phyloP scores from a whole-genome alignment of 2,888 invertebrate genomes.

The Spodoptera littoralis region DNA sequence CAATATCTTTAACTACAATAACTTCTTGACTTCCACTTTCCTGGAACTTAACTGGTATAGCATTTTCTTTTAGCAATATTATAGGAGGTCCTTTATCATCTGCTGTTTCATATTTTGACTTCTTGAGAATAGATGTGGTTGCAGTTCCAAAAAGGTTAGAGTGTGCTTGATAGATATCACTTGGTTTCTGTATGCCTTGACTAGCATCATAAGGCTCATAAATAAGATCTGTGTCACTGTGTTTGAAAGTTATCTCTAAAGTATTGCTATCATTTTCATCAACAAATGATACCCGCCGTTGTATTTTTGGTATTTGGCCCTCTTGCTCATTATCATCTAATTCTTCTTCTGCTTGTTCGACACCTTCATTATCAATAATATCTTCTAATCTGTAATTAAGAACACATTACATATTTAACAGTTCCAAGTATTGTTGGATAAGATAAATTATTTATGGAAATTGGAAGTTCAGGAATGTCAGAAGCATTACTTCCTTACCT shows the following conservation, averaged over 20 bases:
- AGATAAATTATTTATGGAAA: background rate
- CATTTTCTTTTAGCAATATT: conserved; percentile 16
- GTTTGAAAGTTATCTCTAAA: conserved; percentile 76
- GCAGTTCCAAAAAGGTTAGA: conserved; percentile 66
- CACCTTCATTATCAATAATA: conserved; percentile 68
- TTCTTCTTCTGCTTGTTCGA: conserved; percentile 55
- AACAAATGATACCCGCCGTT: conserved; percentile 79
- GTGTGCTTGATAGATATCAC: conserved; percentile 80
- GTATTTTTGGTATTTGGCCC: conserved; percentile 48
- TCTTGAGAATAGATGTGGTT: conserved; percentile 80
- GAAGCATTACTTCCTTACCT: conserved; percentile 61
- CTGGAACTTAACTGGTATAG: conserved; percentile 17
- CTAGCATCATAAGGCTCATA: conserved; percentile 65
- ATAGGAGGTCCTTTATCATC: background rate
- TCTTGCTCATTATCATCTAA: conserved; percentile 31
- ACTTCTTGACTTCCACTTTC: conserved; percentile 53
- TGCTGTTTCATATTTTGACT: conserved; percentile 69
- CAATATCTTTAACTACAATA: conserved; percentile 76
- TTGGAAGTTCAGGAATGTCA: background rate
- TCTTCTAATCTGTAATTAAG: conserved; percentile 64
- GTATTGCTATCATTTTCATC: conserved; percentile 79
- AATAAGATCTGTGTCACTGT: conserved; percentile 69
- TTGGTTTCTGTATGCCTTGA: conserved; percentile 79
- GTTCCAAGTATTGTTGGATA: background rate
- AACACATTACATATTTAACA: background rate